Base-by-base conservation (phyloP, 1,140 invertebrate species). In the Euglossa dilemma region DNA sequence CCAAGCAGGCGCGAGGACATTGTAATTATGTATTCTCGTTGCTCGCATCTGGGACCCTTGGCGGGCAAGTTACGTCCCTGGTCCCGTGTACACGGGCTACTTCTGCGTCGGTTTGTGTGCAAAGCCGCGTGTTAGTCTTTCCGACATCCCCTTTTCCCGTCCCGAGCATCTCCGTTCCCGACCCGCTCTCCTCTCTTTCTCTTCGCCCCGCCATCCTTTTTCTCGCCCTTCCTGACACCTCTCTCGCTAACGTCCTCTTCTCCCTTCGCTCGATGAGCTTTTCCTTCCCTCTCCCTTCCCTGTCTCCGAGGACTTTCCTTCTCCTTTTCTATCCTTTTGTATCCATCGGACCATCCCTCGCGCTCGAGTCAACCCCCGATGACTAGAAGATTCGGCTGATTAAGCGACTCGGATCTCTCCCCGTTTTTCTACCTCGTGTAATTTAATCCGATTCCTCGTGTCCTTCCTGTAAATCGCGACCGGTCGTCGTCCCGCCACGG, bases 1-100 rank as follows among this genome's bases (percentile, higher is more conserved):
- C 76, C 85, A 73, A 80, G 78, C 85, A 87, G 83, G 72, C 85
- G 86, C 78, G 73, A 90, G 88, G 88, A 90, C 88, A 90, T 90
- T 87, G 86, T 90, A 88, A 90, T 90, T 90, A 90, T 90, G 89
- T 90, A 90, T 90, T 89, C 88, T 82, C 86, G 86, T 82, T 88
- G 89, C 86, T 90, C 89, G 78, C 89, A 87, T 90, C 86, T 87
- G 89, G 83, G 88, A 86, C 80, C 80, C 74, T 86, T 71, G 76
- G 73, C 52, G 61, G 63, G 59, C 79, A 45, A 70, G 56, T 61
- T 76, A 79, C 82, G 82, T 76, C 77, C 66, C 76, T 79, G 70
- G 52, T 47, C 18, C 63, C 77, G 66, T 78, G 80, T 84, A 64
- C 80, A 85, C 63, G 36, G 28, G 59, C 43, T 71, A 67, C 63